Conservation (phyloP, 92 coral and sea anemone species). For the Zoanthus gigantus region DNA sequence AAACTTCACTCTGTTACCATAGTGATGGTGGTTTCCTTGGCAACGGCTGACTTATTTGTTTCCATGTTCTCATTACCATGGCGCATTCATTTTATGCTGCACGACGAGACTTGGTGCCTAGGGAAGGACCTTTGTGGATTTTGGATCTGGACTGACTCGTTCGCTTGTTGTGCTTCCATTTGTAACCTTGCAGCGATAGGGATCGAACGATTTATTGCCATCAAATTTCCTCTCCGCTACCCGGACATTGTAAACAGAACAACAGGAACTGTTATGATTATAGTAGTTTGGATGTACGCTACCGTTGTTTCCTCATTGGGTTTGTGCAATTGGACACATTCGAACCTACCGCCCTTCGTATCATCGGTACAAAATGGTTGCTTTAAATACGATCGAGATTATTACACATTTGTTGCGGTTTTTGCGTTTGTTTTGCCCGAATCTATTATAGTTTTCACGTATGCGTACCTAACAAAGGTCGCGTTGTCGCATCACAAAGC, state of each 20-base stretch:
- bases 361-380: slow-evolving; percentile 48
- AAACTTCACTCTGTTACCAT: slow-evolving; percentile 75
- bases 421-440: slow-evolving; percentile 78
- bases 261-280: slow-evolving; percentile 67
- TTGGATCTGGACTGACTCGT: slow-evolving; percentile 87
- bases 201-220: slow-evolving; percentile 84
- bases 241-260: slow-evolving; percentile 51
- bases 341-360: slow-evolving; percentile 53
- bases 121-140: slow-evolving; percentile 64
- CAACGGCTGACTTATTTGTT: slow-evolving; percentile 81
- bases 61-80: slow-evolving; percentile 80
- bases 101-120: slow-evolving; percentile 77
- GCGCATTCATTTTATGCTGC: slow-evolving; percentile 69
- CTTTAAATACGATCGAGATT: slow-evolving; percentile 70
- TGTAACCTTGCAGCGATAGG: slow-evolving; percentile 82
- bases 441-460: slow-evolving; percentile 65
- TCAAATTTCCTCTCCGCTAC: slow-evolving; percentile 80
- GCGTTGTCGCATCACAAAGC: slow-evolving; percentile 68
- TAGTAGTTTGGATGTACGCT: slow-evolving; percentile 77
- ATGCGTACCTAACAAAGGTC: slow-evolving; percentile 79
- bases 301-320: slow-evolving; percentile 74
- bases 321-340: slow-evolving; percentile 73
- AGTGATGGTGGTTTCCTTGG: slow-evolving; percentile 80
- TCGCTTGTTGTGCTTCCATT: slow-evolving; percentile 84
- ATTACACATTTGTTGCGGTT: slow-evolving; percentile 74